Base-by-base conservation (phyloP, 2,888 invertebrate genomes). In the Torymus tubicola region DNA sequence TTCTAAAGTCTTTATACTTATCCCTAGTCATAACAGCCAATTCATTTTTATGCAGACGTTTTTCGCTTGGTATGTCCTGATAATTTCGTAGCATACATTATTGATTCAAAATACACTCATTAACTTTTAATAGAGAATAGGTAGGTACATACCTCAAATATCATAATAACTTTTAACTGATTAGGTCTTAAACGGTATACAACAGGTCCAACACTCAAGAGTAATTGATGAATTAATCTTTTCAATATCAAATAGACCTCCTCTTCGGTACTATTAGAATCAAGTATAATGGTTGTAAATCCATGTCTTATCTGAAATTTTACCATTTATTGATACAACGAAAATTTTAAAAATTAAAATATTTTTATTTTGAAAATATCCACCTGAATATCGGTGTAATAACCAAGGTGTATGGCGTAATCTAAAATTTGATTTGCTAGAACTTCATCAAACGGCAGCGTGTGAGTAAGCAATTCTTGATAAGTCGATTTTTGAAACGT, bases 191-290 rank as follows among this genome's bases (percentile, higher is more conserved):
- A 5, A 53, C 42, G 80, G 70, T 84, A 83, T 16, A 86, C 78
- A 3, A 81, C 84, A 61, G 83, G 86, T 16, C 87, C 87, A 60
- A 87, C 71, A 53, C 84, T 84, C 3, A 81, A n/a, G 14, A 58
- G 69, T 21, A 89, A 76, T 71, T 84, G 82, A 18, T 83, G 55
- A 3, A 88, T 74, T 31, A 87, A 82, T 65, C 85, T 84, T 18
- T 82, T 58, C 31, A 87, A 60, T 52, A 81, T 78, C 16, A 89
- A 81, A 77, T 85, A 88, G 60, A 89, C 84, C 83, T 89, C 89
- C 78, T 88, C 89, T 57, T 86, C 85, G 1, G 85, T 83, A 84
- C 83, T 87, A 76, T 87, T 82, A 3, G 60, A 73, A 73, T 88
- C 85, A 60, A 89, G 78, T 14, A 86, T 84, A 16, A 88, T 55